A percentile compares a stretch with the other conserved stretches of the same genome.
These are phyloP conservation scores for Lamellibrachia satsuma DNA, from an alignment of 2,888 invertebrate genomes.

Conservation along the genomic window DNA sequence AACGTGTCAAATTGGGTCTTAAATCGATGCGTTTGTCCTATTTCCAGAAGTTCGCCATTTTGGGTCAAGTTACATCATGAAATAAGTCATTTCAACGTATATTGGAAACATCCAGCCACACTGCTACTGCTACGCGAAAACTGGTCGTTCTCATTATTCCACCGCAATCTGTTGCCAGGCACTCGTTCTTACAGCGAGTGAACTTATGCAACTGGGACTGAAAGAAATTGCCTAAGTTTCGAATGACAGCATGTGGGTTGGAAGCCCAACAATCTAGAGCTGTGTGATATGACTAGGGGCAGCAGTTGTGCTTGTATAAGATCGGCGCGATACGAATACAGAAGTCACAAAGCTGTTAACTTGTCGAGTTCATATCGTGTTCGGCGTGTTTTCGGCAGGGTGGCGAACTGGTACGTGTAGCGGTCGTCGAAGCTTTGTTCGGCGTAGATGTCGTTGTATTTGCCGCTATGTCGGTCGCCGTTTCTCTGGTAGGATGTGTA, in stretches of 20 bases:
- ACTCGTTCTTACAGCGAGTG: too few species aligned
- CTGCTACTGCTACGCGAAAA: too few species aligned
- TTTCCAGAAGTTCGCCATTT: not conserved
- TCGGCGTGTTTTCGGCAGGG: slow-evolving; percentile 30
- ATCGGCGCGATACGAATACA: not conserved
- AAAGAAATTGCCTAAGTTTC: not conserved
- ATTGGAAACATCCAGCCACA: not conserved
- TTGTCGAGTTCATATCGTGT: slow-evolving; percentile 37
- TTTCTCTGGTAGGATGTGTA: not conserved
- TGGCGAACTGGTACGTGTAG: not conserved
- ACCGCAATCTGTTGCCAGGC: too few species aligned
- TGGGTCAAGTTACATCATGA: not conserved
- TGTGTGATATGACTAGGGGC: not conserved
- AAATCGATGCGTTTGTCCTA: not conserved
- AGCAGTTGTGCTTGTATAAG: too few species aligned
- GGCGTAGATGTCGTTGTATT: not conserved
- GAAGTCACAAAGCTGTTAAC: slow-evolving; percentile 38
- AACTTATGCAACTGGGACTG: not conserved
- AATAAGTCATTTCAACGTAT: too few species aligned
- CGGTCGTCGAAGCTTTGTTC: slow-evolving; percentile 20
- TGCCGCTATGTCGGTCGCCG: not conserved
- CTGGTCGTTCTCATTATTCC: too few species aligned
- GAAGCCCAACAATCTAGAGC: not conserved
- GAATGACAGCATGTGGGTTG: not conserved
- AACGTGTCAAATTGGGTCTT: not conserved